Conservation (phyloP, 1,140 invertebrate genomes). For the Nylanderia fulva region DNA sequence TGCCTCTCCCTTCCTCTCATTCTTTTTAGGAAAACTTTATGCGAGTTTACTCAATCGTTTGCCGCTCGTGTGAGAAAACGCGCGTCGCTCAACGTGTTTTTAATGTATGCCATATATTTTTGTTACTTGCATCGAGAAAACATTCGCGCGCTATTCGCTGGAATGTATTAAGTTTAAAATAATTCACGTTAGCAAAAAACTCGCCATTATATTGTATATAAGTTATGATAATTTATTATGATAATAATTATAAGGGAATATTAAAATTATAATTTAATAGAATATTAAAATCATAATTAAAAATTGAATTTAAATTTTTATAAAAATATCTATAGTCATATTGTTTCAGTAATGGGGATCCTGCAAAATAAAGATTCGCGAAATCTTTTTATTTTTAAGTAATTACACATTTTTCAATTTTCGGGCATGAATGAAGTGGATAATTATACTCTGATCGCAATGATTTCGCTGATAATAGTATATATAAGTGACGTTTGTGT, state of each 20-base stretch:
- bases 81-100: not conserved
- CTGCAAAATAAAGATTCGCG: not conserved
- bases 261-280: not conserved
- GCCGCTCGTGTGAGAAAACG: conserved; percentile 23
- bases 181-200: too few species aligned
- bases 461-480: conserved; percentile 17
- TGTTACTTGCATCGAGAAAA: not conserved
- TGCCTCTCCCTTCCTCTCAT: not conserved
- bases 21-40: conserved; percentile 38
- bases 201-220: not conserved
- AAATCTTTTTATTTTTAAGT: not conserved
- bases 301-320: too few species aligned
- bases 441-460: conserved; percentile 4
- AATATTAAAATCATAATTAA: too few species aligned
- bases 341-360: not conserved
- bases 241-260: not conserved
- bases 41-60: conserved; percentile 22
- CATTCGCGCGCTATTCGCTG: not conserved
- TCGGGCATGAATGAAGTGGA: not conserved
- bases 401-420: not conserved
- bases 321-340: too few species aligned
- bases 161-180: too few species aligned
- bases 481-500: conserved; percentile 3
- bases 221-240: not conserved
- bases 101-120: conserved; percentile 2